Base-by-base conservation (phyloP, 2,888 invertebrate genomes). In the Watsonalla cultraria region DNA sequence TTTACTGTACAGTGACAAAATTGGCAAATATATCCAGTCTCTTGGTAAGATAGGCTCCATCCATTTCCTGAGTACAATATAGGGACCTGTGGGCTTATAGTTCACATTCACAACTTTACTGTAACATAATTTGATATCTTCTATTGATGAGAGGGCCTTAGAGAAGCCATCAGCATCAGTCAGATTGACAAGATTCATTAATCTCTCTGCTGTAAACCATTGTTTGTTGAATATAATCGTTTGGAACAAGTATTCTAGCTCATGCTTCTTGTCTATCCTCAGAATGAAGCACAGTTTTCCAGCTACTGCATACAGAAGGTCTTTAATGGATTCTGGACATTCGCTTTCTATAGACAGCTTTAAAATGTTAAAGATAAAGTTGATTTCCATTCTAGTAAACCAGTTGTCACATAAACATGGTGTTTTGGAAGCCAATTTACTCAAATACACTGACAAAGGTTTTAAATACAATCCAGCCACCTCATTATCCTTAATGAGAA, bases 21-120 rank as follows among this genome's bases (percentile, higher is more conserved):
- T 91, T 35, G 95, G 94, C 68, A 94, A 84, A 80, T 95, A 96
- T 9, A 95, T 93, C 96, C 96, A 96, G 73, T 96, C 96, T 51
- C 92, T 91, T 0, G 96, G 95, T 62, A 96, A 87, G 11, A 95
- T 92, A 9, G 94, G 93, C 51, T 93, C 92, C 60, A 90, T 86
- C 90, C 93, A 93, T 64, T 84, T 86, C 45, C 80, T 82, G 15
- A 92, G 72, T 1, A 87, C 74, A 24, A 93, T 68, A 51, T 87
- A 91, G 6, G 86, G 74, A 2, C 75, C 78, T 34, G 72, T 74
- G 35, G 80, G 72, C 48, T 69, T 65, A 51, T 76, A 75, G 67
- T 78, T 89, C 62, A 74, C 69, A 64, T 77, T 90, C 47, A 86
- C 82, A 68, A 72, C 90, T 73, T 75, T 88, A 67, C 67, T 78